Evolutionary conservation across 2,113 vertebrate species (phyloP).

Genomic region (Hydrolagus affinis): DNA sequence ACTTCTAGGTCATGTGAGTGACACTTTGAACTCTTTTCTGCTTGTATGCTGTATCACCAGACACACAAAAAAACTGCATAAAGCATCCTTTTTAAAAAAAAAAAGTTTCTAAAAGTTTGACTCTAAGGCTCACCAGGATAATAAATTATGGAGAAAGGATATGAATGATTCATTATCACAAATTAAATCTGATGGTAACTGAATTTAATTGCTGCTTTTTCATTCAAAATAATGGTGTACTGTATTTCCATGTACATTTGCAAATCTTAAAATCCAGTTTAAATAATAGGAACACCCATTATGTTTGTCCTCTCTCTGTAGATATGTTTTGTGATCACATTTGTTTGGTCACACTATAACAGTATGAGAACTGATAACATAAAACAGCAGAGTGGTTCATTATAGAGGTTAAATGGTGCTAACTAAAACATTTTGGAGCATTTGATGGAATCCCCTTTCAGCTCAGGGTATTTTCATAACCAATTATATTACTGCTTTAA

Average conservation of each 20-base stretch:
- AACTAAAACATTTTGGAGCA: too few species aligned
- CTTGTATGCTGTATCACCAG: not conserved
- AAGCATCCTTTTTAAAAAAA: not conserved
- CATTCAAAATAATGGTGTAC: not conserved
- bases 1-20: not conserved
- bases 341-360: too few species aligned
- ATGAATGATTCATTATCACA: not conserved
- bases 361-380: too few species aligned
- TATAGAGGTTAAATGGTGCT: too few species aligned
- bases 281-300: too few species aligned
- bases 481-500: too few species aligned
- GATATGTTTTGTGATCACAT: too few species aligned
- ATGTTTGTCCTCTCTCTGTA: too few species aligned
- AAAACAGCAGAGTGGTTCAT: too few species aligned
- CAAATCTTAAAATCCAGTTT: too few species aligned
- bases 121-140: not conserved
- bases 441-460: too few species aligned
- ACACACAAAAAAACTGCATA: not conserved
- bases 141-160: not conserved
- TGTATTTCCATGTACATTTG: not conserved
- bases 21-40: not conserved
- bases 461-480: not conserved
- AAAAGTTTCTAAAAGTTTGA: not conserved
- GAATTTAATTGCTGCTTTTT: not conserved
- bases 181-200: not conserved